A percentile compares a stretch with the other conserved stretches of the same genome.
phyloP scores from a whole-genome alignment of 2,113 vertebrate species.

The Sphaerodactylus townsendi region DNA sequence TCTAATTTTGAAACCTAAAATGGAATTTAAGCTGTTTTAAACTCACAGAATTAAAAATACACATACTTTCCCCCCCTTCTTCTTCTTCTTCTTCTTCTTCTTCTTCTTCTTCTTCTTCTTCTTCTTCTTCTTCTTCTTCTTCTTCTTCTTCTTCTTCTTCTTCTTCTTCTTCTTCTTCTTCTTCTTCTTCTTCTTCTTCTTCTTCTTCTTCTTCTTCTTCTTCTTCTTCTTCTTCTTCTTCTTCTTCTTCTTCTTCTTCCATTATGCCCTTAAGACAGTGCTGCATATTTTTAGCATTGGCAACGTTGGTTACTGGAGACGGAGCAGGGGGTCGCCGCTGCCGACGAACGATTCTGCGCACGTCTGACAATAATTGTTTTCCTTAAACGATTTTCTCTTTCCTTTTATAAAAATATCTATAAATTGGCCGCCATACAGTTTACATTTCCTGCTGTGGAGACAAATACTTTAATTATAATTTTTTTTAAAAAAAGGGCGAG shows the following conservation, averaged over 20 bases:
- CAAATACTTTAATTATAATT: constrained; percentile 63
- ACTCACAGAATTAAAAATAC: not conserved
- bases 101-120: no score
- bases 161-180: no score
- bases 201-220: no score
- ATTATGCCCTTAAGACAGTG: not conserved
- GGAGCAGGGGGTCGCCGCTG: not conserved
- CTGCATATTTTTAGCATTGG: not conserved
- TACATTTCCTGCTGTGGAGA: constrained; percentile 71
- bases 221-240: no score
- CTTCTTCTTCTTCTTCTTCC: no score
- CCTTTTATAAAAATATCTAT: constrained; percentile 56
- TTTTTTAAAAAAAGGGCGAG: not conserved
- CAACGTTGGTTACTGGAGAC: not conserved
- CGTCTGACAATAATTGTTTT: constrained; percentile 66
- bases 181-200: no score
- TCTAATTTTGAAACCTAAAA: not conserved
- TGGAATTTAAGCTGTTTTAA: not conserved
- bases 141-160: no score
- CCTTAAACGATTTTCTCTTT: constrained; percentile 60
- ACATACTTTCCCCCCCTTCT: not conserved
- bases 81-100: no score
- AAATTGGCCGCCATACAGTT: constrained; percentile 66
- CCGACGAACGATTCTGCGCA: constrained; percentile 39
- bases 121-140: no score